These are phyloP conservation scores for Cotesia glomerata DNA, from an alignment of 1,140 invertebrate genomes.

Conservation along the genomic window DNA sequence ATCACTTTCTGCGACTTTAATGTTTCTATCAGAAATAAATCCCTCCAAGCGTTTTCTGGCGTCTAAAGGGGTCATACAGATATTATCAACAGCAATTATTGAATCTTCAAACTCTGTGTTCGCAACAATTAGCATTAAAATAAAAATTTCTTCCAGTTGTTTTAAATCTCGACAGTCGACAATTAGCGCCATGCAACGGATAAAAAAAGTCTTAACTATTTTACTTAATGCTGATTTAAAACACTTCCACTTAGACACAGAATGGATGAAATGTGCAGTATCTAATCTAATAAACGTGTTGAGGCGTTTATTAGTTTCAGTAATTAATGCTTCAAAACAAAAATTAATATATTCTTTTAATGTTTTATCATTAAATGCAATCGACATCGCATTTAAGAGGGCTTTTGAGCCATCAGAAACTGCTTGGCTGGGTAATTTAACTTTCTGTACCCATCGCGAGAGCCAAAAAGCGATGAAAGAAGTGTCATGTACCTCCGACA, in stretches of 20 bases:
- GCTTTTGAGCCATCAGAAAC: not conserved
- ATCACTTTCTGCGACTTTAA: no score
- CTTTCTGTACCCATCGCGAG: not conserved
- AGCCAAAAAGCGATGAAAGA: not conserved
- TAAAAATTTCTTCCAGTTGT: constrained; percentile 7
- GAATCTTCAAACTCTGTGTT: not conserved
- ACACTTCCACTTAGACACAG: not conserved
- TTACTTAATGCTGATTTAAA: not conserved
- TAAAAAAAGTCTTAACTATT: not conserved
- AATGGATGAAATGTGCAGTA: not conserved
- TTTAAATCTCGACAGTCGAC: not conserved
- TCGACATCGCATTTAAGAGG: not conserved
- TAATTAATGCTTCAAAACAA: not conserved
- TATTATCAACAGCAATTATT: not conserved
- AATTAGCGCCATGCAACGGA: not conserved
- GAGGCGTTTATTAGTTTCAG: not conserved
- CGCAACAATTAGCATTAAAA: not conserved
- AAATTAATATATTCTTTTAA: constrained; percentile 1
- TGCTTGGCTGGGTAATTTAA: no score
- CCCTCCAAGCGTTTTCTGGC: no score
- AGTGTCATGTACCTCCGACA: not conserved
- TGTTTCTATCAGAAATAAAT: no score
- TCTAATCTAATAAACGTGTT: not conserved
- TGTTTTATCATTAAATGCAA: not conserved
- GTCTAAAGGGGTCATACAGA: not conserved